Base-by-base conservation (phyloP, 2,113 vertebrate genomes). In the Varanus komodoensis region DNA sequence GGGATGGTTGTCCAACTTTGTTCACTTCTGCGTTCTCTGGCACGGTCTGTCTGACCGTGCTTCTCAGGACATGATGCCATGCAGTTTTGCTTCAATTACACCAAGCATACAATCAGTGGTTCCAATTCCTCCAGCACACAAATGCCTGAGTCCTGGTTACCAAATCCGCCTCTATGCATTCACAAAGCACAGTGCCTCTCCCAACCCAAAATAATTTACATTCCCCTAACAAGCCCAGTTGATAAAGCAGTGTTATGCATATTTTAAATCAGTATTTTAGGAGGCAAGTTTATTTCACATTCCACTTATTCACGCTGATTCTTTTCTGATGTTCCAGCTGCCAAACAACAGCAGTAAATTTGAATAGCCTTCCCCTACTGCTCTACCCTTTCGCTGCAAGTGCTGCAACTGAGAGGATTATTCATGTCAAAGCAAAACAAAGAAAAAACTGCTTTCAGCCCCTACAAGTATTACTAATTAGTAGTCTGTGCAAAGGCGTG, bases 351-450 rank as follows among this genome's bases (percentile, higher is more conserved):
- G 93, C 89, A 4, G 88, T 2, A 96, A 95, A 93, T 90, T 95
- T 95, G 93, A 95, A 96, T 94, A 84, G 95, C 93, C 87, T 95
- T 92, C 48, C 90, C 94, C 93, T 89, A 93, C 92, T 92, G 95
- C 92, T 96, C 93, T 96, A 96, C 95, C 90, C 73, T 74, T 91
- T 96, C 93, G 94, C 93, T 87, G 50, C 91, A 92, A 95, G 94
- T 95, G 95, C 93, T 92, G 92, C 94, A 91, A 96, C 95, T 86
- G 74, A 96, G 94, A 95, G 89, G 83, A 73, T 91, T 96, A 95
- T 96, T 95, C 95, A 96, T 95, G 95, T 95, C 96, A 94, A 95
- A 96, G 96, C 95, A 95, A 96, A 95, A 95, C 93, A 92, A 93
- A 95, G 95, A 95, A 61, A 95, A 96, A 96, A 91, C 93, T 94